These are phyloP conservation scores for Protosalanx chinensis DNA, from an alignment of 2,797 vertebrate genomes.

Conservation along the genomic window DNA sequence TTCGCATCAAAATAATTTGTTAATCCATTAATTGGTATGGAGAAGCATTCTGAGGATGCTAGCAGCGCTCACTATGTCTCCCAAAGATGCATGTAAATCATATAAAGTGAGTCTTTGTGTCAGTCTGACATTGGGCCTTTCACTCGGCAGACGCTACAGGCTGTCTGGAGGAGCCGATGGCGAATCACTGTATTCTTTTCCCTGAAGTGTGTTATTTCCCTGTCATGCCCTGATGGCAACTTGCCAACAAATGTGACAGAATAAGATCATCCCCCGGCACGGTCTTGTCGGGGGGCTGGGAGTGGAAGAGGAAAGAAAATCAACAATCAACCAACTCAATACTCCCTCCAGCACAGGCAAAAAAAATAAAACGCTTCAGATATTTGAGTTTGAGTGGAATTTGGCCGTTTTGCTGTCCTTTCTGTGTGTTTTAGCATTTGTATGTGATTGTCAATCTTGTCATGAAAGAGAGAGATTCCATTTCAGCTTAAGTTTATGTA, in stretches of 20 bases:
- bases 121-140: slow-evolving; percentile 61
- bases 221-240: slow-evolving; percentile 72
- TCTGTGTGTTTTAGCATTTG: not conserved
- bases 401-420: not conserved
- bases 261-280: slow-evolving; percentile 68
- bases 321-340: not conserved
- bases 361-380: not conserved
- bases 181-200: slow-evolving; percentile 72
- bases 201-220: slow-evolving; percentile 77
- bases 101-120: slow-evolving; percentile 75
- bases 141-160: slow-evolving; percentile 11
- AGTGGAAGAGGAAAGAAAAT: slow-evolving; percentile 12
- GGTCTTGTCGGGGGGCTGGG: slow-evolving; percentile 19
- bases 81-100: slow-evolving; percentile 75
- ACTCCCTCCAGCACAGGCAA: not conserved
- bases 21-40: slow-evolving; percentile 75
- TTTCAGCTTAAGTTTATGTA: not conserved
- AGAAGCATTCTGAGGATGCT: slow-evolving; percentile 57
- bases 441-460: not conserved
- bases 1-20: slow-evolving; percentile 69
- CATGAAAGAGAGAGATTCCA: not conserved
- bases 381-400: not conserved
- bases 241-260: slow-evolving; percentile 74
- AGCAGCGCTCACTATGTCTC: slow-evolving; percentile 70
- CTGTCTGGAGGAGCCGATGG: slow-evolving; percentile 64